Conservation (phyloP, 2,113 vertebrate genomes). For the Ictalurus punctatus region DNA sequence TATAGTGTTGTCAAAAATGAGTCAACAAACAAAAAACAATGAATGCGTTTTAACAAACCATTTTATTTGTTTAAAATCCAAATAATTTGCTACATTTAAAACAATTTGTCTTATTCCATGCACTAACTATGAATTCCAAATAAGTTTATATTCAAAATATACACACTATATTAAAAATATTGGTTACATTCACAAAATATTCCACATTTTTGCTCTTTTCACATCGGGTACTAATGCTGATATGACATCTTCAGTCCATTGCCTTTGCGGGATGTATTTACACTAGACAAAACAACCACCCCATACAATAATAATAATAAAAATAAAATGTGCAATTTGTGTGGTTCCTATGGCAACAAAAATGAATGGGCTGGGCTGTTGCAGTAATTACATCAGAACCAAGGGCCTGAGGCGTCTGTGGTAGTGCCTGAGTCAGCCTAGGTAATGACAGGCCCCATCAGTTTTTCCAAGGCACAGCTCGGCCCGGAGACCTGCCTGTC, state of each 20-base stretch:
- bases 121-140: not conserved
- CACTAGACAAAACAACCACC: slow-evolving; percentile 26
- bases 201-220: not conserved
- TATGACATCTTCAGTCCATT: not conserved
- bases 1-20: not conserved
- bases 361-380: slow-evolving; percentile 41
- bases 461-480: slow-evolving; percentile 49
- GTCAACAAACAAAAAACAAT: not conserved
- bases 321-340: slow-evolving; percentile 34
- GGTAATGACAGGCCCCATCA: slow-evolving; percentile 52
- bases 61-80: not conserved
- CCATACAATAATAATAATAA: slow-evolving; percentile 10
- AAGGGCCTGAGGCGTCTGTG: slow-evolving; percentile 43
- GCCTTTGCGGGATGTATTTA: not conserved
- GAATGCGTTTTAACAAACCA: not conserved
- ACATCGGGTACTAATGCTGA: not conserved
- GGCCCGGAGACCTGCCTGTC: slow-evolving; percentile 38
- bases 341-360: not conserved
- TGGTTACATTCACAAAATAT: too few relatives aligned
- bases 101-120: not conserved
- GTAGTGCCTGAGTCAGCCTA: slow-evolving; percentile 55
- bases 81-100: not conserved
- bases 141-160: not conserved
- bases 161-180: too few relatives aligned
- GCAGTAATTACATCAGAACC: slow-evolving; percentile 43